A percentile compares a stretch with the other conserved stretches of the same genome.
Evolutionary conservation across 2,888 invertebrate species (phyloP).

Genomic region (Protophormia terraenovae): DNA sequence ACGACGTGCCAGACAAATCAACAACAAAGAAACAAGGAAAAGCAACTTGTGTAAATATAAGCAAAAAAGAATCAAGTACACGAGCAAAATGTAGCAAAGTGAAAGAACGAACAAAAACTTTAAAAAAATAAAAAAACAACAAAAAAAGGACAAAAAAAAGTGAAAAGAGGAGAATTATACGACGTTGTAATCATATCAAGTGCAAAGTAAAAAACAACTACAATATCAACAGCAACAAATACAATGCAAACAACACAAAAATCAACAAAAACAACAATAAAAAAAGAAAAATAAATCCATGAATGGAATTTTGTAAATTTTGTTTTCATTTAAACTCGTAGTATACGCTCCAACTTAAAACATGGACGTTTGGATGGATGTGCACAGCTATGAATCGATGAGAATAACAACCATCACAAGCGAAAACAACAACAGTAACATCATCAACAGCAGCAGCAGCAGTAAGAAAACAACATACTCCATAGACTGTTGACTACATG

Average conservation of each 20-base stretch:
- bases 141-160: conserved; percentile 26
- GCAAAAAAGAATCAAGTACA: conserved; percentile 34
- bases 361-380: conserved; percentile 19
- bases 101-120: too few species aligned
- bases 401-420: conserved; percentile 33
- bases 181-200: conserved; percentile 47
- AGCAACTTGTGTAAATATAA: conserved; percentile 13
- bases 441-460: neutral
- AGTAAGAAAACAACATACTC: conserved; percentile 24
- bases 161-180: conserved; percentile 39
- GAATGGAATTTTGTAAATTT: conserved; percentile 81
- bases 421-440: conserved; percentile 2
- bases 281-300: conserved; percentile 73
- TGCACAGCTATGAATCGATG: neutral
- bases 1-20: conserved; percentile 33
- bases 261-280: conserved; percentile 19
- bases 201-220: conserved; percentile 49
- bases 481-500: conserved; percentile 46
- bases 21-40: neutral
- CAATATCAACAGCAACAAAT: conserved; percentile 59
- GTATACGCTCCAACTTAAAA: conserved; percentile 15
- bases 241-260: conserved; percentile 49
- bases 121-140: conserved; percentile 2
- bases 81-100: conserved; percentile 27
- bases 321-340: conserved; percentile 73